Conservation (phyloP, 2,888 invertebrate species). For the Allacma fusca region DNA sequence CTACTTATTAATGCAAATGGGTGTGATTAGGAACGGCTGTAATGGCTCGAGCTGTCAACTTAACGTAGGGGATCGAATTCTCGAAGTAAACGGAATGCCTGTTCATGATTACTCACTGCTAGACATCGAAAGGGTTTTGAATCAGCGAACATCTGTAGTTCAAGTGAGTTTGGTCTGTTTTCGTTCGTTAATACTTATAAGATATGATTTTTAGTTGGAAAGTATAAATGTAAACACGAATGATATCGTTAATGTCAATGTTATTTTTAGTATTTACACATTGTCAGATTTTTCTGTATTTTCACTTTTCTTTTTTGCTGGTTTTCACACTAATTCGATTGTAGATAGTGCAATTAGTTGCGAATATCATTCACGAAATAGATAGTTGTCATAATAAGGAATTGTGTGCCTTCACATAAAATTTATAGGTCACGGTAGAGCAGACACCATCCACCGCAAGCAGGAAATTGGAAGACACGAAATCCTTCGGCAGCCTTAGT, state of each 20-base stretch:
- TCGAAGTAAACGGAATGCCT: conserved; percentile 91
- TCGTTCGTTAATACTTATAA: background rate
- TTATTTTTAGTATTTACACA: background rate
- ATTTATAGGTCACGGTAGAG: conserved; percentile 59
- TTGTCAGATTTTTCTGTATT: background rate
- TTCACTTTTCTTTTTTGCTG: background rate
- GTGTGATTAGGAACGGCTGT: conserved; percentile 59
- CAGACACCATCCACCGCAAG: conserved; percentile 56
- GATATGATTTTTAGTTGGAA: background rate
- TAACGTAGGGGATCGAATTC: conserved; percentile 82
- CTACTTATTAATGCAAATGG: conserved; percentile 52
- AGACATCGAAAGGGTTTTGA: conserved; percentile 78
- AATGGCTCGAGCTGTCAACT: conserved; percentile 60
- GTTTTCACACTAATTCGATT: background rate
- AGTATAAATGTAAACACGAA: background rate
- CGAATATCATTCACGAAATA: background rate
- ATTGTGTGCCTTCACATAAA: background rate
- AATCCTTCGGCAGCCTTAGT: conserved; percentile 60
- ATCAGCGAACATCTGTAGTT: conserved; percentile 75
- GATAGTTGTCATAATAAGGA: background rate
- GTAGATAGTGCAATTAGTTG: background rate
- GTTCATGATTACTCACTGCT: conserved; percentile 81
- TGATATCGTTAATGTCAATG: conserved; percentile 2
- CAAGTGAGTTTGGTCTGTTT: conserved; percentile 70
- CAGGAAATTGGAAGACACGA: conserved; percentile 59